Evolutionary conservation across 2,797 vertebrate genomes (phyloP).

Genomic region (Limosa lapponica): DNA sequence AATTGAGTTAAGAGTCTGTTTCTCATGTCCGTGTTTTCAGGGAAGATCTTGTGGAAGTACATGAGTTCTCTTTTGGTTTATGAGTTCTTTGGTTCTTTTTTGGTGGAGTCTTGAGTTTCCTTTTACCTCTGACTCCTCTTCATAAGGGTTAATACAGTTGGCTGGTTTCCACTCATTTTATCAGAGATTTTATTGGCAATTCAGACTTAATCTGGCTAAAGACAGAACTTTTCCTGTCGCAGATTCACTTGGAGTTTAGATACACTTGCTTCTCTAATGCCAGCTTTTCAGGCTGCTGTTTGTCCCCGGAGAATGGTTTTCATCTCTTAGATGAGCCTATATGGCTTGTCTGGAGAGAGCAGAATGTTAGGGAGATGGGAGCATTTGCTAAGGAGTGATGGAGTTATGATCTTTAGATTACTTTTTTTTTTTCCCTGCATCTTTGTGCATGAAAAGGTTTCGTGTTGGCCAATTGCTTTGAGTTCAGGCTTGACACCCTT

Average conservation of each 20-base stretch:
- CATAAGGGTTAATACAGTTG: background rate
- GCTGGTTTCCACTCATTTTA: background rate
- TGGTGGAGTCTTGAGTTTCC: background rate
- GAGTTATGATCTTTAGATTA: rapidly evolving
- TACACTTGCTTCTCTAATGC: background rate
- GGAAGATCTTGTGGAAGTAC: background rate
- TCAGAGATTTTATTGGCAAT: background rate
- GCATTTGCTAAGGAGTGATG: background rate
- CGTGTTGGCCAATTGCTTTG: background rate
- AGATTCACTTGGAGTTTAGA: background rate
- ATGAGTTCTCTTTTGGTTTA: background rate
- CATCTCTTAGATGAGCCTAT: background rate
- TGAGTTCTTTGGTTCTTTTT: background rate
- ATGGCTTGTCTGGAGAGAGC: background rate
- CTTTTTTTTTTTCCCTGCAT: background rate
- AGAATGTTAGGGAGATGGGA: background rate
- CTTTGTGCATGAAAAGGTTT: background rate
- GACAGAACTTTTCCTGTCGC: background rate
- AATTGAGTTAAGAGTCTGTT: background rate
- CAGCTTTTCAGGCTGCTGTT: background rate
- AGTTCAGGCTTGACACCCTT: background rate
- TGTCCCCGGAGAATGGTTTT: background rate
- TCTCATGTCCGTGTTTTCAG: background rate
- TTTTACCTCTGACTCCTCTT: background rate
- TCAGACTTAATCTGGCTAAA: background rate